These are phyloP conservation scores for Sebastes matsubarae DNA, from an alignment of 2,797 vertebrate species.

Conservation along the genomic window DNA sequence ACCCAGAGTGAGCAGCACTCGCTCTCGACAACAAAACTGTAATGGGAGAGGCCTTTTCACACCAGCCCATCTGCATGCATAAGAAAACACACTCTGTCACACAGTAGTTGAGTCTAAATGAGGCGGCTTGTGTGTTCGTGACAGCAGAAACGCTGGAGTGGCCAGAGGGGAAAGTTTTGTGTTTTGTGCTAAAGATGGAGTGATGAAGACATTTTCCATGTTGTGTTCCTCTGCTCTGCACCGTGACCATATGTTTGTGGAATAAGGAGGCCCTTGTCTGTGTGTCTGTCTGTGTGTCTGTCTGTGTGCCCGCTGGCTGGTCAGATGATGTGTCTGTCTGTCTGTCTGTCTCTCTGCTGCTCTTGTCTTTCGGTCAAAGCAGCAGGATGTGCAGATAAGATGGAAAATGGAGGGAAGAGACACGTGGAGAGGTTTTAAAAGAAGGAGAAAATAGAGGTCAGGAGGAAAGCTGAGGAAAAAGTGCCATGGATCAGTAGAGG, in stretches of 20 bases:
- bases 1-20: conserved; percentile 61
- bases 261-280: conserved; percentile 72
- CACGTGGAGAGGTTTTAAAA: conserved; percentile 28
- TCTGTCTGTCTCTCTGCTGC: background rate
- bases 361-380: conserved; percentile 11
- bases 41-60: conserved; percentile 68
- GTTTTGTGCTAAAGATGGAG: conserved; percentile 54
- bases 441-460: conserved; percentile 30
- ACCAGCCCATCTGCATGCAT: conserved; percentile 67
- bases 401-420: conserved; percentile 7
- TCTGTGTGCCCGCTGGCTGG: conserved; percentile 41
- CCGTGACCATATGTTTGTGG: conserved; percentile 50
- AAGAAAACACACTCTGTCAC: conserved; percentile 59
- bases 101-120: background rate
- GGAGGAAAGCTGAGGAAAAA: conserved; percentile 52
- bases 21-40: conserved; percentile 52
- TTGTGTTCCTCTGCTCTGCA: conserved; percentile 45
- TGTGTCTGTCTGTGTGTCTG: conserved; percentile 33
- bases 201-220: conserved; percentile 72
- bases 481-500: conserved; percentile 40
- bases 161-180: conserved; percentile 42
- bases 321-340: conserved; percentile 57
- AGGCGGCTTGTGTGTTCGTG: conserved; percentile 24
- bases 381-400: conserved; percentile 9
- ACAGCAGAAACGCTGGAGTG: conserved; percentile 19